A percentile compares a stretch with the other conserved stretches of the same genome.
These are phyloP conservation scores for Raja brachyura DNA, from an alignment of 2,113 vertebrate species.

Conservation along the genomic window DNA sequence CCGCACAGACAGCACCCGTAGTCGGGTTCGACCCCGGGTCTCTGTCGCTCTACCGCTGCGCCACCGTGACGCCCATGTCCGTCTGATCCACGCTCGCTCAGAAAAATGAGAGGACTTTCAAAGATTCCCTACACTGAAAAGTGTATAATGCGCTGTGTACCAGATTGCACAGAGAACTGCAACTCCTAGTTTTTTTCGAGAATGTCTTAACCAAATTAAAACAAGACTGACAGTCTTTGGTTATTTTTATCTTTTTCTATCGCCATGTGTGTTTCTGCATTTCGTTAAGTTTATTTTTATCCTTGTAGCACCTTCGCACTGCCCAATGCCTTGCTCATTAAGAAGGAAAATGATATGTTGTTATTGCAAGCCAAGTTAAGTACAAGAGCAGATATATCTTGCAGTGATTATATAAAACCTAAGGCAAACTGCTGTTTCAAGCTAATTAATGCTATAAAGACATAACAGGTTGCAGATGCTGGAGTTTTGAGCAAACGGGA, in stretches of 20 bases:
- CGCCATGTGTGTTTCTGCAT: background rate
- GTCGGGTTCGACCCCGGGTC: no score
- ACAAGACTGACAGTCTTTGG: background rate
- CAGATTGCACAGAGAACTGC: background rate
- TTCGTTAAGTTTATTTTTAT: background rate
- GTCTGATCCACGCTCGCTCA: background rate
- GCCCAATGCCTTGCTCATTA: background rate
- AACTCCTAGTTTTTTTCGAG: background rate
- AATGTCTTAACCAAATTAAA: background rate
- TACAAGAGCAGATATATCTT: no score
- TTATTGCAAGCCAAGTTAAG: no score
- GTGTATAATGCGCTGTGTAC: background rate
- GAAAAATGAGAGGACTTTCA: background rate
- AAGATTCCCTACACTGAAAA: background rate
- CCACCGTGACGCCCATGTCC: no score
- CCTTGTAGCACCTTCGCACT: background rate
- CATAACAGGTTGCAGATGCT: no score
- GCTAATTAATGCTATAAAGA: no score
- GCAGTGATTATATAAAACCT: no score
- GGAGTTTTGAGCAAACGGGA: no score
- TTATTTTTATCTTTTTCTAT: background rate
- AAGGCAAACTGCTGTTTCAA: no score
- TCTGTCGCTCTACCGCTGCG: no score
- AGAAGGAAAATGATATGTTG: no score
- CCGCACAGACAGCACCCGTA: no score